Evolutionary conservation across 1,140 invertebrate species (phyloP).

Genomic region (Drosophila mayri): DNA sequence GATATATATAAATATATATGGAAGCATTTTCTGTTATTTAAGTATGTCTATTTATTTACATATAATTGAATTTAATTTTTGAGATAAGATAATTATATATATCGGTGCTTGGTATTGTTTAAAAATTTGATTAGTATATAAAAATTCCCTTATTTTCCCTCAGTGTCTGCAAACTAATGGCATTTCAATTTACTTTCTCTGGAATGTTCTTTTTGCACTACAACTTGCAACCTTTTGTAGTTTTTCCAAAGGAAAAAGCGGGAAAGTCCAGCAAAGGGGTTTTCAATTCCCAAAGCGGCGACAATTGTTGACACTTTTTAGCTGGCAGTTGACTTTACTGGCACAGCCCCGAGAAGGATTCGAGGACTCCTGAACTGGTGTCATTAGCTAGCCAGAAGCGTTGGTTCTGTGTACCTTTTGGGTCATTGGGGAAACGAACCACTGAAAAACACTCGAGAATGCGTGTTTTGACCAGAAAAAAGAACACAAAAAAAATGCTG

Average conservation of each 20-base stretch:
- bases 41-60: too few relatives aligned
- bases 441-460: constrained; percentile 12
- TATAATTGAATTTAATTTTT: too few relatives aligned
- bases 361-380: constrained; percentile 2
- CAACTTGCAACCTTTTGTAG: constrained; percentile 22
- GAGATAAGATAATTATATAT: too few relatives aligned
- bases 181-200: constrained; percentile 32
- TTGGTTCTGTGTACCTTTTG: constrained; percentile 20
- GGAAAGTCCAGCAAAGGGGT: neutral
- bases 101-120: too few relatives aligned
- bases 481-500: neutral
- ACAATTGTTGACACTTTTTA: constrained; percentile 33
- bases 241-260: neutral
- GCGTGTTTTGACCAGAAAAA: constrained; percentile 12
- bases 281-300: constrained; percentile 20
- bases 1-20: too few relatives aligned
- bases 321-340: constrained; percentile 28
- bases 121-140: too few relatives aligned
- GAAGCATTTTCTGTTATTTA: too few relatives aligned
- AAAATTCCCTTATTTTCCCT: accelerated
- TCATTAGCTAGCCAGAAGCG: constrained; percentile 46
- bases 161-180: neutral
- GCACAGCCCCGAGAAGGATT: constrained; percentile 3
- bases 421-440: constrained; percentile 34
- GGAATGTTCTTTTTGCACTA: constrained; percentile 14